Evolutionary conservation across 2,797 vertebrate species (phyloP), one percentile per base, ranked within the genome.

Genomic region (Paedocypris micromegethes): DNA sequence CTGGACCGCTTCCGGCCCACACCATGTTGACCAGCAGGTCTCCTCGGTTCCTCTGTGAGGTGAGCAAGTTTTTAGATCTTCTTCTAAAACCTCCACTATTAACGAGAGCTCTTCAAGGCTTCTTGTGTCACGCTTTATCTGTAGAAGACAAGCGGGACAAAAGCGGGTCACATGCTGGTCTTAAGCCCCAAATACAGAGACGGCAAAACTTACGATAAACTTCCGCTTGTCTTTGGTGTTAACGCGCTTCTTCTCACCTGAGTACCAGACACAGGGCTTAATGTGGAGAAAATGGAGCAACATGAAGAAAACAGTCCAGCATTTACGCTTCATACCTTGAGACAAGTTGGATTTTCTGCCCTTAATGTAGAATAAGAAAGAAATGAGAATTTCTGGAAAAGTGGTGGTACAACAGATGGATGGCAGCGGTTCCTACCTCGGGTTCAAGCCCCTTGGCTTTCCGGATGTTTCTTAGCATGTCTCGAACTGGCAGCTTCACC

Each of bases 401-500:
- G 63, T 44, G 41, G n/a, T 39, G 2, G 3, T 48, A 40, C 53
- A 47, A 5, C 3, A 47, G 39, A n/a, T 39, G 5, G 5, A 49
- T 8, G 6, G 63, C 4, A 9, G 9, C 44, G 7, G 45, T 41
- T 59, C 46, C 40, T 74, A 93, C 92, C 89, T 89, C 68, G 2
- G 83, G 74, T 0, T 87, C 82, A 69, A 83, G 66, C 5, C 88
- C 92, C 69, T 84, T 86, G 51, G 91, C 86, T 3, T 86, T 72
- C 0, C 92, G 88, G 8, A 91, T 83, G 68, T 87, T 91, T 48
- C 77, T 87, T 60, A 95, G 84, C 57, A 95, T 55, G 43, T 95
- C 93, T 73, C 85, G 86, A 0, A 95, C 93, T 0, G 93, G 92
- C 91, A 90, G 91, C 78, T 86, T 90, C 8, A 95, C 93, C 38